Evolutionary conservation across 2,113 vertebrate genomes (phyloP).

Genomic region (Leptocoma aspasia): DNA sequence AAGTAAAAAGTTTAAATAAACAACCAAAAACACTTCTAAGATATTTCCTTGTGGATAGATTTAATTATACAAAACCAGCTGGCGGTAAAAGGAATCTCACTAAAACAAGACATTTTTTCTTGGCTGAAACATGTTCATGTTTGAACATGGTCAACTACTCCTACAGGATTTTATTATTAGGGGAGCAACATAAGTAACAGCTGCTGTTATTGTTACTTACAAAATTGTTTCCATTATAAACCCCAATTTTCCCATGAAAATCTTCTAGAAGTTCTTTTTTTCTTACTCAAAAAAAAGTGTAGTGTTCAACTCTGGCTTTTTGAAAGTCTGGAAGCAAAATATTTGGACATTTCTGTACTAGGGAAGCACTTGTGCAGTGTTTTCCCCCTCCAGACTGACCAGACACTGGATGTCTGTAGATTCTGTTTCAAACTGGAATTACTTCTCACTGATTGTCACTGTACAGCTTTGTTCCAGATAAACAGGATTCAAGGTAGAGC

Average conservation of each 20-base stretch:
- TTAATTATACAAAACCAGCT: neutral
- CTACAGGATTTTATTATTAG: neutral
- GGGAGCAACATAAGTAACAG: neutral
- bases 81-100: neutral
- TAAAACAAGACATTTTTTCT: neutral
- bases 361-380: neutral
- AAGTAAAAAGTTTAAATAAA: conserved; percentile 8
- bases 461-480: neutral
- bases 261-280: neutral
- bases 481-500: neutral
- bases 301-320: neutral
- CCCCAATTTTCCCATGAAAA: neutral
- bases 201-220: neutral
- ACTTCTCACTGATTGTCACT: neutral
- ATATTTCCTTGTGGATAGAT: conserved; percentile 2
- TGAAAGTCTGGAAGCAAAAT: neutral
- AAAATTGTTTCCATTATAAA: neutral
- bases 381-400: neutral
- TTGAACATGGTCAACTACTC: neutral
- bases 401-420: neutral
- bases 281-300: neutral
- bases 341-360: neutral
- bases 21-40: neutral
- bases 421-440: neutral
- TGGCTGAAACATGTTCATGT: neutral